phyloP scores from a whole-genome alignment of 2,113 vertebrate genomes.

The Poecile atricapillus region DNA sequence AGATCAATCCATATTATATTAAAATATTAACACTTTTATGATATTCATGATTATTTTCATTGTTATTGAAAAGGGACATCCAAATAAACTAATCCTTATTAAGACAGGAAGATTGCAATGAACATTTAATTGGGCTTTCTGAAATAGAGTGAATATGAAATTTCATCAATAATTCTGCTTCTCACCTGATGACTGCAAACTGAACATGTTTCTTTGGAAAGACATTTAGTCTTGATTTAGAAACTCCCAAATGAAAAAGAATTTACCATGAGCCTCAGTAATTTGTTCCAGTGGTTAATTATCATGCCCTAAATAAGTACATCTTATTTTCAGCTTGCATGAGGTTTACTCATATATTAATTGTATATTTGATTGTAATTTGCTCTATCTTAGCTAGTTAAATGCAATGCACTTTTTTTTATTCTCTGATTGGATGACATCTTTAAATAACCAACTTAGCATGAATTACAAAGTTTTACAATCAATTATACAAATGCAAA shows the following conservation, averaged over 20 bases:
- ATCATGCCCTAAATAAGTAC: constrained; percentile 53
- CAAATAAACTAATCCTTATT: neutral
- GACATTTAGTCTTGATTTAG: constrained; percentile 41
- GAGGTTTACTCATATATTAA: constrained; percentile 55
- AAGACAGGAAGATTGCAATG: neutral
- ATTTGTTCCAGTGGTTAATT: constrained; percentile 57
- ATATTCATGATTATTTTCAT: neutral
- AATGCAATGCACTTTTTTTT: constrained; percentile 10
- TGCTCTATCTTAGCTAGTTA: constrained; percentile 4
- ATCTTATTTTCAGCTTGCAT: constrained; percentile 55
- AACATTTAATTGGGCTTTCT: neutral
- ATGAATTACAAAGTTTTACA: constrained; percentile 51
- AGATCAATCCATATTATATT: neutral
- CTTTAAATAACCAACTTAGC: constrained; percentile 55
- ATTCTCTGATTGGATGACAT: constrained; percentile 44
- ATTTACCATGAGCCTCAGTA: constrained; percentile 27
- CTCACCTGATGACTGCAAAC: neutral
- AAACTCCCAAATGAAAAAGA: constrained; percentile 34
- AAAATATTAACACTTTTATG: neutral
- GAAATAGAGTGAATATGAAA: neutral
- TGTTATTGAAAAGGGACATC: neutral
- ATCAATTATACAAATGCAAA: constrained; percentile 40
- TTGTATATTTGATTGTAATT: constrained; percentile 64
- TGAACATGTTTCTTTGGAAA: neutral
- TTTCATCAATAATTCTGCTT: neutral